Base-by-base conservation (phyloP, 2,888 invertebrate species). In the Napeogenes sylphis region DNA sequence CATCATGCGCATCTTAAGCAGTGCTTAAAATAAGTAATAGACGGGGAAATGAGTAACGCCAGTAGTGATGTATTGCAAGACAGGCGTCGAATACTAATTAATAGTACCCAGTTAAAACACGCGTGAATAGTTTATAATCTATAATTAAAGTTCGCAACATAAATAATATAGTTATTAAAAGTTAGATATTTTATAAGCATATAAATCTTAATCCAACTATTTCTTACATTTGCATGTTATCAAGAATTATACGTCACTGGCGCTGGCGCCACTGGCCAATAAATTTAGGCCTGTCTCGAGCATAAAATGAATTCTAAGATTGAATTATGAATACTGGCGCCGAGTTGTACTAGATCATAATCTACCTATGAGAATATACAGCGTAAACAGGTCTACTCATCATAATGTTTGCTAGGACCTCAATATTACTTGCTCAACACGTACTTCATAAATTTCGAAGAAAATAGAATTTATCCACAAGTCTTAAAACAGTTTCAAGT, bases 231-330 rank as follows among this genome's bases (percentile, higher is more conserved):
- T 84, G 65, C 61, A 65, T 61, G 67, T 64, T 62, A 62, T 62
- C 53, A 56, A 84, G 85, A 79, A 78, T 80, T 74, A 79, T 78
- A 80, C 81, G 82, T 83, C 87, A 84, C 79, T 30, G 51, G 51
- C 79, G 68, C 76, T 82, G 89, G 89, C 90, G 89, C 89, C 90
- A 80, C 81, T 82, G 77, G 82, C 82, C 82, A 84, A 90, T 90
- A 89, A 88, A 90, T 88, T 87, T 86, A 85, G 85, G 87, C 83
- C 83, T 85, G 88, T 85, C 85, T 84, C 82, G 78, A 77, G 81
- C 80, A 84, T 86, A 82, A 85, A 84, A 85, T 86, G 84, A 89
- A 88, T 86, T 85, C 82, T 79, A 82, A 73, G 81, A 85, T 83
- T 85, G 85, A 87, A 81, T 85, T 87, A 87, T 85, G 85, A 81